Evolutionary conservation across 2,797 vertebrate species (phyloP), one percentile per base, ranked within the genome.

Genomic region (Spinibarbus caldwelli): DNA sequence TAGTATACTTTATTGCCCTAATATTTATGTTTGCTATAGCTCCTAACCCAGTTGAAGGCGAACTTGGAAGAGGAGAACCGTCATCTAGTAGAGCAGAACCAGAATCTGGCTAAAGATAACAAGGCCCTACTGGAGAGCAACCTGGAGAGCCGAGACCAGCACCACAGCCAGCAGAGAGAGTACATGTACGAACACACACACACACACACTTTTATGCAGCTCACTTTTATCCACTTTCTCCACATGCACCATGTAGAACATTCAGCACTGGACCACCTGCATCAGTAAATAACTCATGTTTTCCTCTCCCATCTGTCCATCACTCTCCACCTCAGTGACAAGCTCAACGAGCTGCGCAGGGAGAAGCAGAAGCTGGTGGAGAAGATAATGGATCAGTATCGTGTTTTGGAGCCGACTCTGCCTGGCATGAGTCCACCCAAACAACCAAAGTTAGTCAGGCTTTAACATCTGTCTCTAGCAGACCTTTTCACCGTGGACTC

Each of bases 311-410:
- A 64, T 64, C 77, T 80, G 43, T 34, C 73, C 59, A 45, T 86
- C 41, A 79, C 6, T 83, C 81, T 80, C 10, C 68, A 36, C 71
- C 47, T 29, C 91, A 98, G 97, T 80, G 97, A 97, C 91, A 97
- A 98, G 92, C 91, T 98, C 86, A 95, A 95, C 0, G 96, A 97
- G 88, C 93, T 98, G 62, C 96, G 97, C n/a, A 92, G 97, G 0
- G 97, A 98, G 92, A 98, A 98, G 89, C 97, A 98, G 94, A 97
- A 97, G 90, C 89, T 98, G 92, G 96, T 98, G 88, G 97, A 98
- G 93, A 98, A 98, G 93, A 97, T 98, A 85, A 97, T 98, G 97
- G 97, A 98, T 91, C 97, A 98, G 90, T 98, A 97, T 87, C 91
- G 97, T 31, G 96, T 98, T 77, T 93, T 98, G 82, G 97, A 97